Conservation (phyloP, 2,888 invertebrate species). For the Bedellia somnulentella region DNA sequence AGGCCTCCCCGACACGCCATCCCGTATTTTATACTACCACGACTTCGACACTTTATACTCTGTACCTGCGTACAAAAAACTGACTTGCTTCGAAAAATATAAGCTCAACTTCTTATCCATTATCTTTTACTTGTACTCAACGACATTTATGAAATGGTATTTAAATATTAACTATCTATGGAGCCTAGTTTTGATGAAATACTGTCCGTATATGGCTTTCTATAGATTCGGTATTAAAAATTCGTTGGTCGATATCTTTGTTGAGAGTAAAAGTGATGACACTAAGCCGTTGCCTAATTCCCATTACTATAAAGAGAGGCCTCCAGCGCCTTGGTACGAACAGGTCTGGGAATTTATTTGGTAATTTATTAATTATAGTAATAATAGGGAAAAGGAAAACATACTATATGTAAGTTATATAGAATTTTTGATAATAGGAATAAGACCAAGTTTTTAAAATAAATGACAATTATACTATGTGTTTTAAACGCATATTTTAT, state of each 20-base stretch:
- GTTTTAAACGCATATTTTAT: too few relatives aligned
- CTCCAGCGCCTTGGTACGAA: constrained; percentile 23
- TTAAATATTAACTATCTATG: constrained; percentile 64
- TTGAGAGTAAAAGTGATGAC: constrained; percentile 32
- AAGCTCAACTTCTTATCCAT: constrained; percentile 21
- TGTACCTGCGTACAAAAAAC: constrained; percentile 38
- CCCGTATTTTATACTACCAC: constrained; percentile 29
- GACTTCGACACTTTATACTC: constrained; percentile 42
- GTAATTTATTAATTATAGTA: constrained; percentile 12
- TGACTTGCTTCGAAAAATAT: constrained; percentile 22
- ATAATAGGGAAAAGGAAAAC: too few relatives aligned
- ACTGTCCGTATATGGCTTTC: constrained; percentile 71
- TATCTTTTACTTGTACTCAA: constrained; percentile 28
- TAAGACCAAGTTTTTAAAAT: too few relatives aligned
- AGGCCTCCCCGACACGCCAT: constrained; percentile 19
- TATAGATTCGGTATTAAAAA: constrained; percentile 63
- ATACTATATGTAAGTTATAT: too few relatives aligned
- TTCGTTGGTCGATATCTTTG: constrained; percentile 64
- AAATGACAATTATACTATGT: too few relatives aligned
- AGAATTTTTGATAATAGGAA: too few relatives aligned
- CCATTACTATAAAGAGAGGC: constrained; percentile 22
- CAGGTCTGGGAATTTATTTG: constrained; percentile 20
- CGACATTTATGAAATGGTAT: constrained; percentile 56
- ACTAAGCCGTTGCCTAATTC: constrained; percentile 28
- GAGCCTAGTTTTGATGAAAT: constrained; percentile 63